These are phyloP conservation scores for Cryptus armator DNA, from an alignment of 2,888 invertebrate genomes.

Conservation along the genomic window DNA sequence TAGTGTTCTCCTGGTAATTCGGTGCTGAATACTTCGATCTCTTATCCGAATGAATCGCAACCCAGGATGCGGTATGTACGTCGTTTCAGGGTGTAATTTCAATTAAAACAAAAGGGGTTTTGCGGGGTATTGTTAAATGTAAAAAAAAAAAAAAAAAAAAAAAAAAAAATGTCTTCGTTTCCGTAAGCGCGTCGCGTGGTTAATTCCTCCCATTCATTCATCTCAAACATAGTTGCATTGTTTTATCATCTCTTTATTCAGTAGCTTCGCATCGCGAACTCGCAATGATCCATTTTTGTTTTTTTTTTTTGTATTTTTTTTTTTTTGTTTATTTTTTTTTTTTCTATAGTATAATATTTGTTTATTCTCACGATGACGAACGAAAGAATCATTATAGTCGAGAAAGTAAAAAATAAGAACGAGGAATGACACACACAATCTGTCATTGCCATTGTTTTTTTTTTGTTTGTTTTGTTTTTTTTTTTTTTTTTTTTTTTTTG, in stretches of 20 bases:
- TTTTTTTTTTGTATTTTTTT: background rate
- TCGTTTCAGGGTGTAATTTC: slow-evolving; percentile 9
- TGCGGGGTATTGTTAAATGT: background rate
- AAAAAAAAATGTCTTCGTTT: too few relatives aligned
- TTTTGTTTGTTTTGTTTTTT: slow-evolving; percentile 30
- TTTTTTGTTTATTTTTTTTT: slow-evolving; percentile 15
- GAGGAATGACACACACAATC: slow-evolving; percentile 27
- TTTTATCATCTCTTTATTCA: slow-evolving; percentile 27
- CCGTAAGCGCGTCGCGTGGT: background rate
- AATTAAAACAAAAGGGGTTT: background rate
- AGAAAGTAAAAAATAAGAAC: slow-evolving; percentile 50
- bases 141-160: background rate
- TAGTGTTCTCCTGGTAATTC: slow-evolving; percentile 17
- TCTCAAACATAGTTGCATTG: slow-evolving; percentile 11
- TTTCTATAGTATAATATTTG: slow-evolving; percentile 31
- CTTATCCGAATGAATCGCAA: background rate
- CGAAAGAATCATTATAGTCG: slow-evolving; percentile 21
- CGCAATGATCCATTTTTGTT: slow-evolving; percentile 30
- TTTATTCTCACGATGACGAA: slow-evolving; percentile 48
- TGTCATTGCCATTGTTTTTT: slow-evolving; percentile 48
- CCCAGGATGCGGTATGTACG: background rate
- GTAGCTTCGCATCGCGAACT: slow-evolving; percentile 19
- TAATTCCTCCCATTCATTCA: slow-evolving; percentile 7
- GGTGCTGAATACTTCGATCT: background rate
- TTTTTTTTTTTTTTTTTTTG: background rate